Evolutionary conservation across 1,140 invertebrate species (phyloP).

Genomic region (Plectrocnemia conspersa): DNA sequence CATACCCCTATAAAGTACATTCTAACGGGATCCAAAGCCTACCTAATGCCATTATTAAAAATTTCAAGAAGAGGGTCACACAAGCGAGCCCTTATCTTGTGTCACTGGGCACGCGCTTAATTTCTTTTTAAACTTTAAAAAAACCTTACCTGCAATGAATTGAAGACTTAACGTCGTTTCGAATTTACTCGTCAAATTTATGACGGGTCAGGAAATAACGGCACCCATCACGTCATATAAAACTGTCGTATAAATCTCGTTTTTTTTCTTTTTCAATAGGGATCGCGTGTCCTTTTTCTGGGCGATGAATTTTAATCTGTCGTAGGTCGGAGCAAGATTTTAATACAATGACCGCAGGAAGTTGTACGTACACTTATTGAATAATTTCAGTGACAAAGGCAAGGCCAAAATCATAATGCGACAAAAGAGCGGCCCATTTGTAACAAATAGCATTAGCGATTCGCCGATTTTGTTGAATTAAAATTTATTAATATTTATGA

Average conservation of each 20-base stretch:
- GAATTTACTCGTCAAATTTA: conserved; percentile 18
- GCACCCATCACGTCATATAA: too few species aligned
- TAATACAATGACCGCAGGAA: conserved; percentile 24
- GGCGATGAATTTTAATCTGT: neutral
- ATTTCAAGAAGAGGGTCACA: too few species aligned
- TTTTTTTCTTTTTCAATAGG: too few species aligned
- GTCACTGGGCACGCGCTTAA: neutral
- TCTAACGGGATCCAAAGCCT: too few species aligned
- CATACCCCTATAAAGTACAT: too few species aligned
- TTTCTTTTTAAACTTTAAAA: neutral
- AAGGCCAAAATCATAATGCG: conserved; percentile 12
- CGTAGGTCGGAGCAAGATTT: conserved; percentile 15
- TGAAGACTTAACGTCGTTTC: conserved; percentile 17
- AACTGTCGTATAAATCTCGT: too few species aligned
- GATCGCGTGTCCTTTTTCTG: too few species aligned
- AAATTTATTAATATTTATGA: too few species aligned
- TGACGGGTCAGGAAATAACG: conserved; percentile 17
- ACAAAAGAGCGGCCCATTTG: conserved; percentile 16
- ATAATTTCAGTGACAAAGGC: conserved; percentile 24
- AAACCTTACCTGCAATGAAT: conserved; percentile 1
- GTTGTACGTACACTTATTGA: conserved; percentile 12
- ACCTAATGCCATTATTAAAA: too few species aligned
- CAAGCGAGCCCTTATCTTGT: too few species aligned
- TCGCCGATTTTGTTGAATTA: too few species aligned
- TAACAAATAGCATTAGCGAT: too few species aligned